A percentile compares a stretch with the other conserved stretches of the same genome.
phyloP scores from a whole-genome alignment of 2,888 invertebrate species.

The Oscheius myriophilus region DNA sequence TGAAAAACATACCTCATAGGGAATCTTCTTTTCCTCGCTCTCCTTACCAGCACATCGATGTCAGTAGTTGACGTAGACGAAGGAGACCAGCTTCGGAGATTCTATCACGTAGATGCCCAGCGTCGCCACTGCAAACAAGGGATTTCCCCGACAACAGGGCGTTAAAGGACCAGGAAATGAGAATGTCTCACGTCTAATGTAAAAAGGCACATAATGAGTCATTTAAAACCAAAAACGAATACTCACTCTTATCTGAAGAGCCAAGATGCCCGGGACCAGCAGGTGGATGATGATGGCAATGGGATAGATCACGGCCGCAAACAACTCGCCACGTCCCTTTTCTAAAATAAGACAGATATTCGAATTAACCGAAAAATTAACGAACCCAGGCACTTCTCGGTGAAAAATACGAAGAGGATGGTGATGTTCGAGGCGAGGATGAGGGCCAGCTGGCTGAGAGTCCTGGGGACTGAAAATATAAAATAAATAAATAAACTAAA shows the following conservation, averaged over 20 bases:
- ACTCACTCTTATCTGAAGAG: constrained; percentile 51
- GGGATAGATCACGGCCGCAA: constrained; percentile 82
- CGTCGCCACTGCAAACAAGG: constrained; percentile 59
- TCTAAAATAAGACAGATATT: constrained; percentile 34
- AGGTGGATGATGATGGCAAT: constrained; percentile 82
- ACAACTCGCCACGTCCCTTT: constrained; percentile 70
- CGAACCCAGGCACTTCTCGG: constrained; percentile 86
- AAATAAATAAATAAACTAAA: no score
- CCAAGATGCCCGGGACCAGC: constrained; percentile 77
- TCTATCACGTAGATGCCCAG: constrained; percentile 65
- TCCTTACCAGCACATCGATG: constrained; percentile 74
- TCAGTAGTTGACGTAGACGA: constrained; percentile 87
- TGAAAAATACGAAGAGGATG: constrained; percentile 80
- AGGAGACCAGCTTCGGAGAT: constrained; percentile 89
- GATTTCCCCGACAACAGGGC: constrained; percentile 60
- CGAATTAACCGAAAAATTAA: not conserved
- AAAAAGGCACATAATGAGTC: no score
- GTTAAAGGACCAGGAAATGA: no score
- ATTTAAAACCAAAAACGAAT: not conserved
- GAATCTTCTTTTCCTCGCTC: constrained; percentile 29
- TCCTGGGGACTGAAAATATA: no score
- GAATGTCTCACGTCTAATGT: no score
- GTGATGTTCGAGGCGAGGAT: constrained; percentile 85
- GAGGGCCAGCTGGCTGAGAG: no score
- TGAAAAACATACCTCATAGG: constrained; percentile 32